Conservation (phyloP, 2,797 vertebrate genomes). For the Synaphobranchus kaupii region DNA sequence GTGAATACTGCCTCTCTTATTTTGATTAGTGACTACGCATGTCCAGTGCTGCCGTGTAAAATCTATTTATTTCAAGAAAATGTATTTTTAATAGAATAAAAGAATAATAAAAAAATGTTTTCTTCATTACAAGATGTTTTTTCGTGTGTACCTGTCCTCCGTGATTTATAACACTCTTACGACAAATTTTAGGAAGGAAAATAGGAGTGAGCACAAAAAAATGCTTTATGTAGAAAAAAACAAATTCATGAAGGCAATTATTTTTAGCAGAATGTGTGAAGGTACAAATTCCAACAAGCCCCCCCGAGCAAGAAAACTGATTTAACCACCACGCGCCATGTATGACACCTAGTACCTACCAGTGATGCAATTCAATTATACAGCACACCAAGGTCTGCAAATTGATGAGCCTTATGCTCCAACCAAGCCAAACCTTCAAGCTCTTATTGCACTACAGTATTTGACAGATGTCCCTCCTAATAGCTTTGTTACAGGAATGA, state of each 20-base stretch:
- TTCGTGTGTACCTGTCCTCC: background rate
- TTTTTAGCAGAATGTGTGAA: background rate
- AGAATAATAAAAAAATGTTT: background rate
- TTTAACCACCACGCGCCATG: background rate
- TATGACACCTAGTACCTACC: background rate
- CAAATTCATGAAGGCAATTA: background rate
- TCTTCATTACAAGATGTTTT: background rate
- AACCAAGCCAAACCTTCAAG: background rate
- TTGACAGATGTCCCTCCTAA: slow-evolving; percentile 1
- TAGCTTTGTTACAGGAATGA: background rate
- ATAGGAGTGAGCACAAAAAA: background rate
- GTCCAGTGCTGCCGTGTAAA: background rate
- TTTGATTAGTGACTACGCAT: background rate
- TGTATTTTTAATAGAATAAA: background rate
- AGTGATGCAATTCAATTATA: background rate
- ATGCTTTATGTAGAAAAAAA: background rate
- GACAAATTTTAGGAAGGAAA: background rate
- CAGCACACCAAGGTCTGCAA: background rate
- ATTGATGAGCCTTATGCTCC: too few relatives aligned
- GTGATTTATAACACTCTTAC: background rate
- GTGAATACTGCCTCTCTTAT: background rate
- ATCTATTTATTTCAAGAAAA: background rate
- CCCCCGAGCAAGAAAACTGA: background rate
- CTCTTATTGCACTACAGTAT: background rate
- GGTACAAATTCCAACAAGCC: background rate